These are phyloP conservation scores for Synaphobranchus kaupii DNA, from an alignment of 2,797 vertebrate genomes.

Conservation along the genomic window DNA sequence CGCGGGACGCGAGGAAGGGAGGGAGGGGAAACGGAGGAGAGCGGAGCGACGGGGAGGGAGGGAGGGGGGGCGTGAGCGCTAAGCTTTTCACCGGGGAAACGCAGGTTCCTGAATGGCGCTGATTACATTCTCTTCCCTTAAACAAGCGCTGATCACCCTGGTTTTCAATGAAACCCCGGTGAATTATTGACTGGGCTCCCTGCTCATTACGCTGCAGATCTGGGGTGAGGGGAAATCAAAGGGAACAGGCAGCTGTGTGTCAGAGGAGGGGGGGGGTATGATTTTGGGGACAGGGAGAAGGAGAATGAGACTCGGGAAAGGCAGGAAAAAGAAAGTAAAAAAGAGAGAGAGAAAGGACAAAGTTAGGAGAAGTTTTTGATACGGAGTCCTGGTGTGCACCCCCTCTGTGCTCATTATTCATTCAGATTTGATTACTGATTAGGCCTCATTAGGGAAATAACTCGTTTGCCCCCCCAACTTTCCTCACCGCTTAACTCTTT, in stretches of 20 bases:
- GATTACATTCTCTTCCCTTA: slow-evolving; percentile 72
- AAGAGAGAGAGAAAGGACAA: background rate
- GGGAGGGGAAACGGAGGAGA: background rate
- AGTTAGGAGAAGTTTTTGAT: background rate
- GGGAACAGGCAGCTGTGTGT: slow-evolving; percentile 74
- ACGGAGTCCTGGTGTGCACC: background rate
- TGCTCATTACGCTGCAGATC: slow-evolving; percentile 80
- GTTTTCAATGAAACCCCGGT: slow-evolving; percentile 69
- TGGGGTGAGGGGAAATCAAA: slow-evolving; percentile 77
- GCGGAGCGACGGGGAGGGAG: background rate
- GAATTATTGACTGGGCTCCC: slow-evolving; percentile 88
- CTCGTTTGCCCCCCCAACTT: background rate
- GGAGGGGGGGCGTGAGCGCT: slow-evolving; percentile 37
- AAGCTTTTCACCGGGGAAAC: slow-evolving; percentile 27
- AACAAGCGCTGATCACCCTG: slow-evolving; percentile 68
- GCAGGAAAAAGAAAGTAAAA: slow-evolving; percentile 23
- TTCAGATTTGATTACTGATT: slow-evolving; percentile 5
- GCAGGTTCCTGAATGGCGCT: slow-evolving; percentile 60
- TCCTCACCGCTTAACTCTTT: background rate
- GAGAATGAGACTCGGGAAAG: slow-evolving; percentile 35
- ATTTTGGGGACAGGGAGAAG: slow-evolving; percentile 41
- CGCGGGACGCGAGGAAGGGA: background rate
- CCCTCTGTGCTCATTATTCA: slow-evolving; percentile 1
- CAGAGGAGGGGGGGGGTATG: slow-evolving; percentile 32
- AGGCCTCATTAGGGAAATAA: slow-evolving; percentile 5